Evolutionary conservation across 2,113 vertebrate genomes (phyloP).

Genomic region (Tonatia bakeri): DNA sequence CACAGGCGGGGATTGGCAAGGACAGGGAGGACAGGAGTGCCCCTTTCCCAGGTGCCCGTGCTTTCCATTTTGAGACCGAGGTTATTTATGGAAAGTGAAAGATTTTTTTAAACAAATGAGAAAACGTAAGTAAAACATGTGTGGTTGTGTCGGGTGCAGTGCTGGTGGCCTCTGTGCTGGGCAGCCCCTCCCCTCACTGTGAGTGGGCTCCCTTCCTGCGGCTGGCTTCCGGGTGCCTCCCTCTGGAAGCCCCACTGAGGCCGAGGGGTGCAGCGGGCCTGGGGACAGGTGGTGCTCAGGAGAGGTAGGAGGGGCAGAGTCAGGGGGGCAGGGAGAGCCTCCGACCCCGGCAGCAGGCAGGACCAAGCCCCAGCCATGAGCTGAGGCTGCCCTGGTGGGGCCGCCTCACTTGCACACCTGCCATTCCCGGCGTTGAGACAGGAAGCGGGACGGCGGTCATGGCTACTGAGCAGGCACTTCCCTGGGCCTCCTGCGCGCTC

Average conservation of each 20-base stretch:
- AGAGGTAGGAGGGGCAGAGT: neutral
- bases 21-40: neutral
- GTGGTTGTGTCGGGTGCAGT: neutral
- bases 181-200: neutral
- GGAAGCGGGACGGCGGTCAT: neutral
- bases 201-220: fast-evolving
- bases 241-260: neutral
- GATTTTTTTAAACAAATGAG: neutral
- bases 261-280: neutral
- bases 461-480: too few species aligned
- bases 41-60: neutral
- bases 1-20: neutral
- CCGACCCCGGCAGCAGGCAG: too few species aligned
- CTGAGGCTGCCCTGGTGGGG: neutral
- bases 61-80: neutral
- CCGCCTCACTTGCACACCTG: neutral
- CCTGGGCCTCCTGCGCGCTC: neutral
- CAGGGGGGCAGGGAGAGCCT: neutral
- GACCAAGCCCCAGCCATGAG: neutral
- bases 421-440: neutral
- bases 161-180: neutral
- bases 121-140: neutral
- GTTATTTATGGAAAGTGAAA: neutral
- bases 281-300: neutral
- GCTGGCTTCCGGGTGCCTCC: neutral